Conservation (phyloP, 64 coral and sea anemone genomes). For the Porites lutea region DNA sequence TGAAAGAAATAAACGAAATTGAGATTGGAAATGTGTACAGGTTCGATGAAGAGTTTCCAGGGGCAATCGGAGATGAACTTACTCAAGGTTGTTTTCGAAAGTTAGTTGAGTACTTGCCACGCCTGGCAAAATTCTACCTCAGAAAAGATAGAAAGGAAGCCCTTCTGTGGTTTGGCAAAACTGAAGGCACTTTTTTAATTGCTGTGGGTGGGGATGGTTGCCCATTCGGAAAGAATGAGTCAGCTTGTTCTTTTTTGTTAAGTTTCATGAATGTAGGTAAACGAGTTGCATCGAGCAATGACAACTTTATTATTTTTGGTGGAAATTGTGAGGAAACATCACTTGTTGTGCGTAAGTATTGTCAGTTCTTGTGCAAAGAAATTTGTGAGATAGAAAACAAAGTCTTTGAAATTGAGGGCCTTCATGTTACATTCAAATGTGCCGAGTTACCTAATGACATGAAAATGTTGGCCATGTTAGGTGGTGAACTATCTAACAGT, state of each 20-base stretch:
- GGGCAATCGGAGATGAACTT: conserved; percentile 41
- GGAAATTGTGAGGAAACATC: conserved; percentile 48
- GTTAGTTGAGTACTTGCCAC: conserved; percentile 60
- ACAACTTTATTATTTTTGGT: conserved; percentile 49
- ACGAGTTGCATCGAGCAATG: conserved; percentile 15
- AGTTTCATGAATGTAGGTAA: conserved; percentile 37
- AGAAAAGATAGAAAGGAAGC: conserved; percentile 55
- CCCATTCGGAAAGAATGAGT: conserved; percentile 47
- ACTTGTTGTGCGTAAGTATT: conserved; percentile 1
- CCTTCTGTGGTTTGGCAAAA: conserved; percentile 78
- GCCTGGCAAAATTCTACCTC: conserved; percentile 78
- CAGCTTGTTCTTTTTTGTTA: background rate
- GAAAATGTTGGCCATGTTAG: too few species aligned
- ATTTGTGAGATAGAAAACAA: conserved; percentile 22
- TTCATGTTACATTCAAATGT: too few species aligned
- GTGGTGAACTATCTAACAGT: too few species aligned
- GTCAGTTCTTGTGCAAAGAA: background rate
- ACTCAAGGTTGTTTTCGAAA: conserved; percentile 72
- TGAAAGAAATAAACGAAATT: conserved; percentile 70
- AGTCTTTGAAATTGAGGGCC: too few species aligned
- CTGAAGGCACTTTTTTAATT: conserved; percentile 78
- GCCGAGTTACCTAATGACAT: background rate
- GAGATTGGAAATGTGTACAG: conserved; percentile 68
- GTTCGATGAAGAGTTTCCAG: conserved; percentile 54
- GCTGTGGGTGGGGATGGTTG: conserved; percentile 78